Percentiles rank a stretch among this genome's conserved stretches.
phyloP scores from a whole-genome alignment of 2,113 vertebrate genomes.

The Sus scrofa region DNA sequence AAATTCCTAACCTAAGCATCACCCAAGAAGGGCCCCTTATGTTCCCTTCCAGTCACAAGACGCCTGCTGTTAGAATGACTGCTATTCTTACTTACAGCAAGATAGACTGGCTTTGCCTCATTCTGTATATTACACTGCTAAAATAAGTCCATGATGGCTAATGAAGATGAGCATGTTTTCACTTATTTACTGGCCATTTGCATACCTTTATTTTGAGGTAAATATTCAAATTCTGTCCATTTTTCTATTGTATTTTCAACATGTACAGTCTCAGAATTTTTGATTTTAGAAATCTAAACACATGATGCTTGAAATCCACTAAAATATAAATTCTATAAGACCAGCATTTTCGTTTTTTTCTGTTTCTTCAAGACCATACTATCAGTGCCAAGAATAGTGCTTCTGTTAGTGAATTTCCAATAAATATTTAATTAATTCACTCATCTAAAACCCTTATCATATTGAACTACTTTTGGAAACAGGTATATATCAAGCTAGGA shows the following conservation, averaged over 20 bases:
- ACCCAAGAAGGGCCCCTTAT: rapidly evolving
- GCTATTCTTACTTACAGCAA: background rate
- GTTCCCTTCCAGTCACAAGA: background rate
- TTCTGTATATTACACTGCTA: background rate
- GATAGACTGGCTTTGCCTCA: background rate
- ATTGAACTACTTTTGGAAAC: background rate
- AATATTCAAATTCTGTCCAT: background rate
- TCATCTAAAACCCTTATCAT: background rate
- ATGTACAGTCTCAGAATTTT: background rate
- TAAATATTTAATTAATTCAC: background rate
- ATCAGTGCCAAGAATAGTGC: background rate
- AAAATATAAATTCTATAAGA: background rate
- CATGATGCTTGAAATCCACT: background rate
- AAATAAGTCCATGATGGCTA: background rate
- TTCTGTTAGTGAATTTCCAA: background rate
- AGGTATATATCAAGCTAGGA: background rate
- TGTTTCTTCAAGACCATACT: background rate
- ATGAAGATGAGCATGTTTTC: background rate
- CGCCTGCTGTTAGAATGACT: background rate
- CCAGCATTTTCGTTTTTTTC: background rate
- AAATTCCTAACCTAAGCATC: background rate
- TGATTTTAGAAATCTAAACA: background rate
- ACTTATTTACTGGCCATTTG: background rate
- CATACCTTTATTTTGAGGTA: background rate
- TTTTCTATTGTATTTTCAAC: background rate